These are phyloP conservation scores for Brachystomella parvula DNA, from an alignment of 1,140 invertebrate genomes.

Conservation along the genomic window DNA sequence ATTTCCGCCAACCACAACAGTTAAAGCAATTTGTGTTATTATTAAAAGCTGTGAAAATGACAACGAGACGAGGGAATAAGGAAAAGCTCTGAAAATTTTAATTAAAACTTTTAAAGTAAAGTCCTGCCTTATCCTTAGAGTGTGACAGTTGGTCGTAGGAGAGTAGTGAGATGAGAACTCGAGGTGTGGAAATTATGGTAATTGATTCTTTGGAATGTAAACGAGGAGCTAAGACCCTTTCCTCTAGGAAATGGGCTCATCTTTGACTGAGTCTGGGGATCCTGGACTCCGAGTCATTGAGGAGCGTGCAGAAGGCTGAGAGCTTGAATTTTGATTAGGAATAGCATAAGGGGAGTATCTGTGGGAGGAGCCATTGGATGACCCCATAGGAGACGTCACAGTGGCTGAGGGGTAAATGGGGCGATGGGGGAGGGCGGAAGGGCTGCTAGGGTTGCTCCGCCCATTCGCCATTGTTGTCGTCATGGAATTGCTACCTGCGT, in stretches of 20 bases:
- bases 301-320: constrained; percentile 17
- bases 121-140: too few species aligned
- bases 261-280: constrained; percentile 39
- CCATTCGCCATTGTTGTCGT: constrained; percentile 17
- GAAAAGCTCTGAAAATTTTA: neutral
- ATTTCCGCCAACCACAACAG: too few species aligned
- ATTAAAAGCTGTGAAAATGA: constrained; percentile 7
- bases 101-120: too few species aligned
- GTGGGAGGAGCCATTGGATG: constrained; percentile 37
- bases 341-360: constrained; percentile 46
- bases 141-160: too few species aligned
- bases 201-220: neutral
- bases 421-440: constrained; percentile 42
- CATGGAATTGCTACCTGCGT: constrained; percentile 15
- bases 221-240: neutral
- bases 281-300: constrained; percentile 25
- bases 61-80: neutral
- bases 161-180: too few species aligned
- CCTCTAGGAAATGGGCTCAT: constrained; percentile 34
- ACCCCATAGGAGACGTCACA: constrained; percentile 38
- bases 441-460: constrained; percentile 5
- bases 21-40: too few species aligned
- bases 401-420: constrained; percentile 47
- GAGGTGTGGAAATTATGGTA: neutral
- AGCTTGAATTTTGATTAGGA: constrained; percentile 12